Evolutionary conservation across 2,797 vertebrate species (phyloP), one percentile per base, ranked within the genome.

Genomic region (Hoplostethus atlanticus): DNA sequence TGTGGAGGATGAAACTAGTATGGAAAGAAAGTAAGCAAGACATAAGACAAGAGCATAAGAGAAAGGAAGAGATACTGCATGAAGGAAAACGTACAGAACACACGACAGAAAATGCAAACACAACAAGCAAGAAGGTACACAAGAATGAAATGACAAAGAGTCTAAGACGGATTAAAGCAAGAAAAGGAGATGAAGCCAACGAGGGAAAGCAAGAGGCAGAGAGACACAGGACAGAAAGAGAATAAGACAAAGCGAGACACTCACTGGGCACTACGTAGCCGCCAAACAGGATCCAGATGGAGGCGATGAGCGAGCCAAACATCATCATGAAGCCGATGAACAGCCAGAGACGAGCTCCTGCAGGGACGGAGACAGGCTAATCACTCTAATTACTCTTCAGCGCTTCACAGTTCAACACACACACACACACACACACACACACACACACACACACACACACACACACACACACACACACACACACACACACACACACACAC

Each of bases 241-340:
- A 38, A 34, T 1, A 1, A 0, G 9, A 13, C 7, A 7, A 13
- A 11, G 5, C 2, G 5, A 6, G 11, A 51, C 1, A 95, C 96
- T 94, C 83, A 98, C 97, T 93, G n/a, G 93, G 94, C n/a, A 94
- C 94, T 30, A 97, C 96, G 17, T 96, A 98, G 0, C 91, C 96
- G 56, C 94, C 96, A 64, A 98, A 97, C 74, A 98, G 94, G 61
- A 97, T 96, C 96, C 96, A 97, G 94, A 97, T 96, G 71, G 97
- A 96, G 76, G 95, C 96, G 72, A 97, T 97, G 74, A 97, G 96
- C 0, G 96, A 96, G 28, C 95, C 95, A 30, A 98, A 97, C 96
- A 98, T 97, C 92, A 97, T 59, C 96, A 97, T 96, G 91, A 98
- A 97, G 67, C 97, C 97, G 0, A 97, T 81, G 80, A 97, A 97